Base-by-base conservation (phyloP, 2,113 vertebrate species). In the Capra hircus region DNA sequence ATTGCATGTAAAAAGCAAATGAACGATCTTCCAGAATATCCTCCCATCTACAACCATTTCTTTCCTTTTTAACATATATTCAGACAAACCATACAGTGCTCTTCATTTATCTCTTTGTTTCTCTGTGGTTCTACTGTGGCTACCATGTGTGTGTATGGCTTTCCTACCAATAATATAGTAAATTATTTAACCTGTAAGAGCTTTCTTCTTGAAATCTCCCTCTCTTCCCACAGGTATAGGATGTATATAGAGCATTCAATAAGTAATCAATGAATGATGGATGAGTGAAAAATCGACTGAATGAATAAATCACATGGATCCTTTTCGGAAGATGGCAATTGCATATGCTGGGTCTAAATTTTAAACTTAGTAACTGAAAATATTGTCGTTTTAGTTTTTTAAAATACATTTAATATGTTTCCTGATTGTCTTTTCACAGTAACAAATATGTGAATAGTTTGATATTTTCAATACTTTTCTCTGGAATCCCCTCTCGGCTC, bases 251-350 rank as follows among this genome's bases (percentile, higher is more conserved):
- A 64, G 12, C 10, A 81, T 74, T 92, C 43, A 81, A 0, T 93
- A 85, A 28, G 16, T 77, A 55, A 86, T 91, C 33, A 67, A 48
- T 95, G 62, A 89, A 80, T 95, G 87, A 89, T n/a, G 48, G 60
- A 36, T 94, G 52, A 96, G 10, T 90, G 30, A 88, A 64, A 96
- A 85, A 83, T 45, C 11, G 6, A 81, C 36, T 88, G 45, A 86
- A 84, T 74, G 64, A 92, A 33, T 92, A 92, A 84, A 91, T 64
- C 27, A 55, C 33, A 40, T 17, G 53, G 40, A 85, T 25, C 1
- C 27, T 94, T 86, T 95, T 71, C 33, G 84, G 90, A 92, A 97
- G 28, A 96, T 82, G n/a, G 53, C 4, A 50, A 15, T 83, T 94
- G 14, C 83, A 6, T 67, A 12, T 88, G 14, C 82, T 80, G 55